These are phyloP conservation scores for Mastacembelus armatus DNA, from an alignment of 2,797 vertebrate species.

Conservation along the genomic window DNA sequence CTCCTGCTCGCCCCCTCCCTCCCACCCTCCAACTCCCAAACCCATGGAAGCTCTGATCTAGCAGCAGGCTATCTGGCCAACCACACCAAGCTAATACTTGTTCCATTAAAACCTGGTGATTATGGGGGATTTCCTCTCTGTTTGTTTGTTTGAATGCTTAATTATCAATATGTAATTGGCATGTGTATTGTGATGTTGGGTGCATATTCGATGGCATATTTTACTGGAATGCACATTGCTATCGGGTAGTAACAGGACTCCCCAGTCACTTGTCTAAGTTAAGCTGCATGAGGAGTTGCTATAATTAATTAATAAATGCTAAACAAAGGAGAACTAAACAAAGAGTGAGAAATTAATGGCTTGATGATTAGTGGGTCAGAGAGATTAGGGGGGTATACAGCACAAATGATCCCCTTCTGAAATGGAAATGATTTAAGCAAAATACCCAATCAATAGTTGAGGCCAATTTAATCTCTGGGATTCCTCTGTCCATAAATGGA, in stretches of 20 bases:
- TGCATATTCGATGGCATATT: conserved; percentile 63
- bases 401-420: conserved; percentile 76
- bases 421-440: conserved; percentile 76
- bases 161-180: conserved; percentile 83
- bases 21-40: conserved; percentile 26
- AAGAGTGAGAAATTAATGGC: conserved; percentile 75
- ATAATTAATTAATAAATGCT: conserved; percentile 80
- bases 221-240: conserved; percentile 58
- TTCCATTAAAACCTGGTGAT: conserved; percentile 80
- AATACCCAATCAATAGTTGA: conserved; percentile 74
- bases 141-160: conserved; percentile 84
- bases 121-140: conserved; percentile 76
- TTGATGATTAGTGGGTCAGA: conserved; percentile 77
- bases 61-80: conserved; percentile 77
- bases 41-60: conserved; percentile 69
- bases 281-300: conserved; percentile 76
- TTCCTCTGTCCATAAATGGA: conserved; percentile 77
- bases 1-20: neutral
- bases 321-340: conserved; percentile 78
- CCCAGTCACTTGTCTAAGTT: conserved; percentile 70
- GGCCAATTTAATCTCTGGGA: conserved; percentile 80
- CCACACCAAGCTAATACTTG: conserved; percentile 79
- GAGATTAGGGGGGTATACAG: conserved; percentile 76
- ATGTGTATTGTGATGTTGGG: conserved; percentile 71
- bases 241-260: conserved; percentile 76